Base-by-base conservation (phyloP, 2,888 invertebrate genomes). In the Thecocarcelia acutangulata region DNA sequence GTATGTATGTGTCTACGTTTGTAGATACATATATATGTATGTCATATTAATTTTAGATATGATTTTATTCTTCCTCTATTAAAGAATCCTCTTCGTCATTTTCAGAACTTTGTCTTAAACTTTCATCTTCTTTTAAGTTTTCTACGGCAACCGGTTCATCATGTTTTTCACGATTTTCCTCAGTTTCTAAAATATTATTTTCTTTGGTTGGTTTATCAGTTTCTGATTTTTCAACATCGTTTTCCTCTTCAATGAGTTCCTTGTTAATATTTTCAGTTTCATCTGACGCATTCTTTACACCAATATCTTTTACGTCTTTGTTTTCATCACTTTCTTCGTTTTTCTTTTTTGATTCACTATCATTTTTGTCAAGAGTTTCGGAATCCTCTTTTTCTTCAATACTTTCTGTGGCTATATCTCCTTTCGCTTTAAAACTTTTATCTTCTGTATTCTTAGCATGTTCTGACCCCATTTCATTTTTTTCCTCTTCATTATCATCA, bases 401-500 rank as follows among this genome's bases (percentile, higher is more conserved):
- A 15, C 46, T 42, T 54, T 74, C 52, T 9, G 3, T 3, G 8
- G 8, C 33, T 15, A 17, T 54, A n/a, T 50, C 12, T 37, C 48
- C 21, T 17, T 70, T 46, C 13, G 48, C 24, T 42, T 70, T 8
- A 40, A 46, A 37, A 24, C 9, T 3, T 8, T 68, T 40, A 19
- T 15, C 52, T 5, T 15, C 84, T 58, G 83, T 84, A 50, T 76
- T 84, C 40, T 83, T 83, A 21, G 84, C 79, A 0, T 33, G 3
- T 33, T 33, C 8, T 3, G 24, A 48, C 40, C 3, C 40, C 24
- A 13, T 15, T 24, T 1, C 1, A 28, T 50, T 15, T 0, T 59
- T 28, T 9, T 42, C 28, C 19, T 42, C 40, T 37, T 37, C 59
- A 40, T 64, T n/a, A 44, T 58, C n/a, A 15, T 54, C 28, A 6